Evolutionary conservation across 2,113 vertebrate species (phyloP).

Genomic region (Ardeotis arabs): DNA sequence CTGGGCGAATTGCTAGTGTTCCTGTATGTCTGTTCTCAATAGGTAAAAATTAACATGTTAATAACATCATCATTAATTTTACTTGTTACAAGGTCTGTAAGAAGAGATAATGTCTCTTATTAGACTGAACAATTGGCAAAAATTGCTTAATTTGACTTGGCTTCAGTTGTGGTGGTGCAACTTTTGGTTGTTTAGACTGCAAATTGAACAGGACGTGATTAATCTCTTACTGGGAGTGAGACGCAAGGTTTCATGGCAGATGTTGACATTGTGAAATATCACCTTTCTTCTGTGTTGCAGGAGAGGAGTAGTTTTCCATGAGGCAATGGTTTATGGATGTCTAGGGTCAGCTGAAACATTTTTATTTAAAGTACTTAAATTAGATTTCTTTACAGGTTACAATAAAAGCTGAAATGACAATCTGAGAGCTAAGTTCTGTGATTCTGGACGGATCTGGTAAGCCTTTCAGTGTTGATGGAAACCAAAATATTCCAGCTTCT

Average conservation of each 20-base stretch:
- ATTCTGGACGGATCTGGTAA: not conserved
- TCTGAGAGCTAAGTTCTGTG: not conserved
- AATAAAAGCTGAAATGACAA: not conserved
- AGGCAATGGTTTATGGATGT: not conserved
- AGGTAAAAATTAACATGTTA: not conserved
- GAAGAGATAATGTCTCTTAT: not conserved
- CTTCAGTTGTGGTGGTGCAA: not conserved
- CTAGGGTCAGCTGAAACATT: not conserved
- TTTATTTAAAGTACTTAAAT: not conserved
- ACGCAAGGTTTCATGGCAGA: not conserved
- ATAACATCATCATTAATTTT: not conserved
- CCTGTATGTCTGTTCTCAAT: not conserved
- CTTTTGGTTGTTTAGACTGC: not conserved
- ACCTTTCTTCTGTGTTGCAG: not conserved
- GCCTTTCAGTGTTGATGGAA: not conserved
- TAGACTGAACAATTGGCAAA: not conserved
- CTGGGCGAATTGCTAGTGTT: not conserved
- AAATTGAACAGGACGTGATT: not conserved
- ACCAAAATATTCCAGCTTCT: not conserved
- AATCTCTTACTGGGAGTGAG: not conserved
- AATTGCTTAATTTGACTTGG: not conserved
- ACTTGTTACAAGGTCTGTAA: not conserved
- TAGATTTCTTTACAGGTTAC: not conserved
- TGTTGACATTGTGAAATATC: not conserved
- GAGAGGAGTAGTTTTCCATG: not conserved